Evolutionary conservation across 2,113 vertebrate genomes (phyloP), one percentile per base, ranked within the genome.

Genomic region (Leucopternis melanops): DNA sequence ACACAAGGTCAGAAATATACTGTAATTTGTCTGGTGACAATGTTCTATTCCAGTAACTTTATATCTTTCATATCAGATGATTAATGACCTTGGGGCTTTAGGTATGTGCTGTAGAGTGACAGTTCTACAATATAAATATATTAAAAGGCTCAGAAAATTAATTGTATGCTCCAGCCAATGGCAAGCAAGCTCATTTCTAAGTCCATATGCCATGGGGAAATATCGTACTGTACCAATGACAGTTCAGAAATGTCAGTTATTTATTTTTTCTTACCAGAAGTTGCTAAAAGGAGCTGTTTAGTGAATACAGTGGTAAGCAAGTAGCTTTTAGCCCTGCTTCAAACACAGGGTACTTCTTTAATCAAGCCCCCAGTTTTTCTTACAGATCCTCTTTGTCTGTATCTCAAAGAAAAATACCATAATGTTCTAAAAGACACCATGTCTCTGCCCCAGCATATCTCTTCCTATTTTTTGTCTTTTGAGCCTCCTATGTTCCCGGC

Each of bases 1-100:
- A 80, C 65, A 66, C 72, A 73, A 93, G 90, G 91, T 95, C 36
- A 38, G 90, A 95, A 94, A 96, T 90, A 90, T 36, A 11, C 47
- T 84, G 87, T 80, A 92, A 95, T 95, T 85, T 74, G 55, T 96
- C 87, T 94, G 63, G 47, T 92, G 89, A 65, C 62, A 90, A 21
- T 67, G 73, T 95, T 96, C 94, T 95, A 58, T 94, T 97, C 88
- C 66, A 87, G 57, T 55, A 81, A 70, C 32, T 96, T 95, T 77
- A 54, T 84, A 65, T 83, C 79, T 92, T 95, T 93, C 74, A 34
- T 67, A 36, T 73, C 71, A 81, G 72, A 50, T 94, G 82, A 96
- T 88, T 82, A 67, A 94, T 90, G 86, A 91, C 92, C 87, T 95
- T 91, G 67, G 29, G 80, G 42, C 36, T 91, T 65, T 87, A 75